Evolutionary conservation across 2,113 vertebrate genomes (phyloP).

Genomic region (Oncorhynchus nerka): DNA sequence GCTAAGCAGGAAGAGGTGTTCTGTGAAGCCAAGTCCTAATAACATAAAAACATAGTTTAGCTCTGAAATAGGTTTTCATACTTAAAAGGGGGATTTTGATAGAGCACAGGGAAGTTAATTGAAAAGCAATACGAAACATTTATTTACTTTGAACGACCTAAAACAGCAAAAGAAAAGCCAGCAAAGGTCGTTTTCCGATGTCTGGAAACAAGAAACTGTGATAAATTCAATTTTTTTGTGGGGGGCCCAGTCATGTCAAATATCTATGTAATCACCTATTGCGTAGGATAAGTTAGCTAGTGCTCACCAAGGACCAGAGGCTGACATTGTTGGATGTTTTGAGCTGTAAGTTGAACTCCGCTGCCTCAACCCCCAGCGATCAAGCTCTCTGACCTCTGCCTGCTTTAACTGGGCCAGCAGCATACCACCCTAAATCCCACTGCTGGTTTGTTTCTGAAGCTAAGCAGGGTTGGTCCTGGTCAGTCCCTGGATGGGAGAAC

Average conservation of each 20-base stretch:
- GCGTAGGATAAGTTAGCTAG: conserved; percentile 2
- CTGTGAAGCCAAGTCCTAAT: conserved; percentile 25
- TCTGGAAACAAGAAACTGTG: conserved; percentile 13
- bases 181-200: neutral
- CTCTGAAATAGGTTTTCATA: neutral
- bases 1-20: conserved; percentile 45
- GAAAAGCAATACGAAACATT: conserved; percentile 26
- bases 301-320: neutral
- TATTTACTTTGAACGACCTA: neutral
- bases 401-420: conserved; percentile 8
- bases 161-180: conserved; percentile 8
- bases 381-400: conserved; percentile 30
- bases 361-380: conserved; percentile 3
- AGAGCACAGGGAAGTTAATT: neutral
- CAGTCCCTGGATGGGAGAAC: too few species aligned
- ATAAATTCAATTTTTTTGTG: neutral
- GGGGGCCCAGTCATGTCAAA: conserved; percentile 1
- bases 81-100: conserved; percentile 9
- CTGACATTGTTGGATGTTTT: neutral
- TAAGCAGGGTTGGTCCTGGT: too few species aligned
- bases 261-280: conserved; percentile 14
- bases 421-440: too few species aligned
- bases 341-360: conserved; percentile 1
- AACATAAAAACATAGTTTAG: too few species aligned
- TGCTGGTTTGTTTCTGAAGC: too few species aligned